Base-by-base conservation (phyloP, 2,797 vertebrate genomes). In the Coranthus polyacanthus region DNA sequence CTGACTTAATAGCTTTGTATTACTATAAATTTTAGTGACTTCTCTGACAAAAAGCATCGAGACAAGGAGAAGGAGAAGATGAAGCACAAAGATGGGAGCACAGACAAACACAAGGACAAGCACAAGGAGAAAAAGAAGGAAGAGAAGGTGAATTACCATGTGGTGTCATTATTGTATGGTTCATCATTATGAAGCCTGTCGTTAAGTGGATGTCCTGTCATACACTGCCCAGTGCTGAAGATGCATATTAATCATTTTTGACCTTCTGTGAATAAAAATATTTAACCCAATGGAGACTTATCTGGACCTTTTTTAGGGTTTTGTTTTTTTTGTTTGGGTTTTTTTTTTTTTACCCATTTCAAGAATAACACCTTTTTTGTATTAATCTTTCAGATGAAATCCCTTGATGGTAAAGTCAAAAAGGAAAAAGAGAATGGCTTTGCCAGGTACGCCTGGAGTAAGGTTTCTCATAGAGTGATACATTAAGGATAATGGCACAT, bases 351-450 rank as follows among this genome's bases (percentile, higher is more conserved):
- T 32, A 9, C 1, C 3, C n/a, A n/a, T n/a, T n/a, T n/a, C n/a
- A n/a, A n/a, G n/a, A n/a, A n/a, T n/a, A 32, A 1, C 7, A 3
- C 29, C 3, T 7, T 32, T 32, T 32, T 32, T 70, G 6, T 60
- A 4, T 63, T 2, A 47, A 85, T 17, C 5, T 75, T 88, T 73
- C 76, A 96, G 94, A 76, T 94, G 37, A 96, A 95, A 87, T 88
- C 78, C 72, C 74, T 93, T 46, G 95, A 97, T 75, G 92, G 91
- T 39, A 98, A 97, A 94, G 74, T 96, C 70, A 98, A 97, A 92
- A 98, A 95, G 61, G 96, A 97, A 87, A 96, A 96, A 55, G 96
- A 98, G 88, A 99, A 99, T 83, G 98, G 98, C 29, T 99, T 99
- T 87, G 94, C 94, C 73, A 97, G 97, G 98, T 99, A 93, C 21